These are phyloP conservation scores for Diplosoma virens DNA, from an alignment of 23 tunicate genomes.

Conservation along the genomic window DNA sequence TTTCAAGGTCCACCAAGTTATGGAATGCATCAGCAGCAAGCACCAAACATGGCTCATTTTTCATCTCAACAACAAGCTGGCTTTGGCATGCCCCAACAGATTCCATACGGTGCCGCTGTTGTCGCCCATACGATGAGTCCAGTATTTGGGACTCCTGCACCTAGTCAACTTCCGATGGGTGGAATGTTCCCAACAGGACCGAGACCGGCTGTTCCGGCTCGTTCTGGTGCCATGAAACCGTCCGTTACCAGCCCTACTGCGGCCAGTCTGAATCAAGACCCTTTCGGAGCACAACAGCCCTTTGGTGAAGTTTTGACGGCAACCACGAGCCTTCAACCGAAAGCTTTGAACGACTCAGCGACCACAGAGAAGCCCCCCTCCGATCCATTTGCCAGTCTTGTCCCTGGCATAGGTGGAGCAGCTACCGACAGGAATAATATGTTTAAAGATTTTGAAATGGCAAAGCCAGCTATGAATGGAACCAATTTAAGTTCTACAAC, in stretches of 20 bases:
- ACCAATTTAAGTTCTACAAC: too few relatives aligned
- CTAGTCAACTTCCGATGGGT: conserved; percentile 2
- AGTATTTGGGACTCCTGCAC: conserved; percentile 20
- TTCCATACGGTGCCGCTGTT: neutral
- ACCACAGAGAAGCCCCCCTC: neutral
- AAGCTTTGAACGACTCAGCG: conserved; percentile 5
- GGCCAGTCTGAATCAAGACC: conserved; percentile 44
- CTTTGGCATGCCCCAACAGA: neutral
- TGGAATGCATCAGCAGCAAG: conserved; percentile 3
- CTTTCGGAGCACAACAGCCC: conserved; percentile 72
- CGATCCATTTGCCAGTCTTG: conserved; percentile 81
- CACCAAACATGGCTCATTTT: neutral
- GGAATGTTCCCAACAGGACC: conserved; percentile 67
- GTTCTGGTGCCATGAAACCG: conserved; percentile 81
- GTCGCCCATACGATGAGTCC: too few relatives aligned
- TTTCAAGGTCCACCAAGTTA: neutral
- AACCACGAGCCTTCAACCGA: conserved; percentile 20
- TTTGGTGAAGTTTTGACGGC: conserved; percentile 25
- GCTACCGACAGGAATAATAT: conserved; percentile 61
- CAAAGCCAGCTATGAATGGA: too few relatives aligned
- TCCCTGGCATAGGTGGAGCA: conserved; percentile 55
- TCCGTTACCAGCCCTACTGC: conserved; percentile 23
- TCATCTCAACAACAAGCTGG: conserved; percentile 10
- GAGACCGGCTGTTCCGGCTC: conserved; percentile 65
- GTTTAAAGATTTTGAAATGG: conserved; percentile 87